These are phyloP conservation scores for Apoderus coryli DNA, from an alignment of 2,888 invertebrate genomes.

Conservation along the genomic window DNA sequence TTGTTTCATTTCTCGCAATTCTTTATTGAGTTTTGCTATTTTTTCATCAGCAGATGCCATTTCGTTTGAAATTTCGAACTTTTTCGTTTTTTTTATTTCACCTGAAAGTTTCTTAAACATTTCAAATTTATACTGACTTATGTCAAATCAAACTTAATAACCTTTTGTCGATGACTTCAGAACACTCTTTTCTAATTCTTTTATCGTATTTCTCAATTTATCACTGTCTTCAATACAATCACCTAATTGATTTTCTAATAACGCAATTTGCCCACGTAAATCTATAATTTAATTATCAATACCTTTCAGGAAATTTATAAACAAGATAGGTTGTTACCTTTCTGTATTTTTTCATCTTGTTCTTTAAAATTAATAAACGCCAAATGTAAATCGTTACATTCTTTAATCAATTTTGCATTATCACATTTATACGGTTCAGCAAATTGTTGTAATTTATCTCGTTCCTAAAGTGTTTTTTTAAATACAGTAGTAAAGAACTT, in stretches of 20 bases:
- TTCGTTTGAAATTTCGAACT: conserved; percentile 34
- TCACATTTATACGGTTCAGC: conserved; percentile 71
- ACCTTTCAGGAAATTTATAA: background rate
- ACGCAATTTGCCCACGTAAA: conserved; percentile 35
- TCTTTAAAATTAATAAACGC: conserved; percentile 52
- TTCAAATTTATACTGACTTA: too few species aligned
- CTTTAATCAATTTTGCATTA: conserved; percentile 58
- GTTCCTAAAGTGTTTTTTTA: conserved; percentile 40
- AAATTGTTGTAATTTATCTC: conserved; percentile 51
- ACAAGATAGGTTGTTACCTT: conserved; percentile 28
- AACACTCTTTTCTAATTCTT: conserved; percentile 37
- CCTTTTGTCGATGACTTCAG: too few species aligned
- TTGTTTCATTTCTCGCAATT: conserved; percentile 31
- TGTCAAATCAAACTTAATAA: too few species aligned
- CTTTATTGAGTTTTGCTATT: conserved; percentile 31
- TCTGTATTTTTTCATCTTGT: conserved; percentile 42
- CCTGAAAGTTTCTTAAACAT: too few species aligned
- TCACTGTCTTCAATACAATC: conserved; percentile 37
- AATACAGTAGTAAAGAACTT: background rate
- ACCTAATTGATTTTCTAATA: conserved; percentile 40
- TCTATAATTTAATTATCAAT: conserved; percentile 28
- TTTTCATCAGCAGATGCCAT: conserved; percentile 28
- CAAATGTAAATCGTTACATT: conserved; percentile 58
- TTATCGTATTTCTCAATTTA: conserved; percentile 16
- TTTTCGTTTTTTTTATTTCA: conserved; percentile 37